phyloP scores from a whole-genome alignment of 2,113 vertebrate genomes.

The Podocnemis expansa region DNA sequence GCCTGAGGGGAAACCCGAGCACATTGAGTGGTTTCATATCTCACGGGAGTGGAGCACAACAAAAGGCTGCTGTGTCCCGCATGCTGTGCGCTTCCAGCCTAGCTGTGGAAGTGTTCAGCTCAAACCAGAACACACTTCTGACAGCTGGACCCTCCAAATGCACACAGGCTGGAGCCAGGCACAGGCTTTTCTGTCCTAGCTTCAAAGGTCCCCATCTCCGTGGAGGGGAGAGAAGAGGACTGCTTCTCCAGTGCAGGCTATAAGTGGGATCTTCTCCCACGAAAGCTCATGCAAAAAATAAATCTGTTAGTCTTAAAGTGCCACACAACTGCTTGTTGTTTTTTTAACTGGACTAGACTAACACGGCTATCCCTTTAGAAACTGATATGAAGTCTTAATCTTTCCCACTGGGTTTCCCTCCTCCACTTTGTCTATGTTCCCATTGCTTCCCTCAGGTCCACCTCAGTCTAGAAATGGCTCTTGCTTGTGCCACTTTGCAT shows the following conservation, averaged over 20 bases:
- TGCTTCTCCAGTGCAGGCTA: not conserved
- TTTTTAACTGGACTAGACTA: no score
- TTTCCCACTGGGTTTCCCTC: not conserved
- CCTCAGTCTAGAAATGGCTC: not conserved
- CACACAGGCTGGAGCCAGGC: no score
- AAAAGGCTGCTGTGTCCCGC: not conserved
- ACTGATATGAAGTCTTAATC: not conserved
- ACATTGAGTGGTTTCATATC: not conserved
- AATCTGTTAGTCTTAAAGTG: no score
- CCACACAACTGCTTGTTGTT: no score
- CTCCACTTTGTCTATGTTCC: not conserved
- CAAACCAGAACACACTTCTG: not conserved
- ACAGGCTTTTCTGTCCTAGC: not conserved
- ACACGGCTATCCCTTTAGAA: no score
- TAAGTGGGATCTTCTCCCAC: no score
- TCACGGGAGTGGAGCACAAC: not conserved
- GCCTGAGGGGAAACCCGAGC: not conserved
- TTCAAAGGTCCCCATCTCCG: not conserved
- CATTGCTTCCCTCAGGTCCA: not conserved
- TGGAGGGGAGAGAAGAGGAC: not conserved
- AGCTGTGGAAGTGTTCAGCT: not conserved
- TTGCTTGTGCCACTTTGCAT: not conserved
- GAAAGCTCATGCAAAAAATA: no score
- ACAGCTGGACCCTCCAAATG: not conserved
- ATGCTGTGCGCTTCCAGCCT: not conserved